Evolutionary conservation across 2,797 vertebrate species (phyloP).

Genomic region (Chaunax sp.): DNA sequence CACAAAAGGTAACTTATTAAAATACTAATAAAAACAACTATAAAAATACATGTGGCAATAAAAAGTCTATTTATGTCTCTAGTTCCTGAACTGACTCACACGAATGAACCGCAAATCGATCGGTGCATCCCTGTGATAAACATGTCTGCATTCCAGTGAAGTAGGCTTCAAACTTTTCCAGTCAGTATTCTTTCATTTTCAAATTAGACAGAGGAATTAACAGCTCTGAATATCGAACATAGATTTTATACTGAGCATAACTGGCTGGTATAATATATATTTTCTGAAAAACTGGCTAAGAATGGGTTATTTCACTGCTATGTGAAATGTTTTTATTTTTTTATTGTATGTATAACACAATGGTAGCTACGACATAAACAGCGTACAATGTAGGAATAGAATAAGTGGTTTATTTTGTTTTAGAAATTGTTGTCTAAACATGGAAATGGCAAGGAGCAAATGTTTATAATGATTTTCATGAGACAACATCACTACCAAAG

Average conservation of each 20-base stretch:
- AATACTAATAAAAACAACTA: too few species aligned
- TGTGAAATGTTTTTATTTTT: too few species aligned
- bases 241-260: not conserved
- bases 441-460: conserved; percentile 5
- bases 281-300: too few species aligned
- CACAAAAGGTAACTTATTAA: too few species aligned
- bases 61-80: not conserved
- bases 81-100: not conserved
- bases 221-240: not conserved
- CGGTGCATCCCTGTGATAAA: not conserved
- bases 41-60: too few species aligned
- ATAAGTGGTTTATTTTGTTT: not conserved
- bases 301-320: too few species aligned
- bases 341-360: conserved; percentile 48
- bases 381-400: not conserved
- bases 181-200: not conserved
- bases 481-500: conserved; percentile 49
- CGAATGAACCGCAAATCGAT: not conserved
- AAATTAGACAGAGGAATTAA: not conserved
- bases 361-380: too few species aligned
- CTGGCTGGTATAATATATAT: not conserved
- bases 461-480: conserved; percentile 14
- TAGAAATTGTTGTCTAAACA: conserved; percentile 10
- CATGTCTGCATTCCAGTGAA: too few species aligned
- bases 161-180: not conserved